Conservation (phyloP, 2,797 vertebrate species). For the Sphaeramia orbicularis region DNA sequence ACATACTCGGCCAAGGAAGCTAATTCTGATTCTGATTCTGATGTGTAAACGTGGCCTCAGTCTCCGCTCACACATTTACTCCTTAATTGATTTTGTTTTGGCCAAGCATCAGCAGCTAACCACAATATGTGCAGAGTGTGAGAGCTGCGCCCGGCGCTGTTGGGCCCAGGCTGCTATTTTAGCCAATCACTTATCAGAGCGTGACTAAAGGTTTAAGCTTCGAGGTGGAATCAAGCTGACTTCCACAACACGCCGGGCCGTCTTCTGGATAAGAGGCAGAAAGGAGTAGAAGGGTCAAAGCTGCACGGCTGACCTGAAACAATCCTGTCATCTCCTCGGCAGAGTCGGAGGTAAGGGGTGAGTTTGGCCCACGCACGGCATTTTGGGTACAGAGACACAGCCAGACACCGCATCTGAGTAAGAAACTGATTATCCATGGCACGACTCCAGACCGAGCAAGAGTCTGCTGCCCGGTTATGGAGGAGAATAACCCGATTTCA, state of each 20-base stretch:
- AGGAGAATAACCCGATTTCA: conserved; percentile 3
- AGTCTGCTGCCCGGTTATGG: conserved; percentile 8
- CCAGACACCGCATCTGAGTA: background rate
- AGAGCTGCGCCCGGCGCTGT: conserved; percentile 31
- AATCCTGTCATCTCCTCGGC: conserved; percentile 56
- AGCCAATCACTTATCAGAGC: conserved; percentile 60
- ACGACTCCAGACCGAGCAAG: background rate
- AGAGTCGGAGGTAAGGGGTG: conserved; percentile 6
- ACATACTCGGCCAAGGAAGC: too few relatives aligned
- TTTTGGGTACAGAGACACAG: conserved; percentile 14
- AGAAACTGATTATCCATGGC: conserved; percentile 7
- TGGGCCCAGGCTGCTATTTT: conserved; percentile 49
- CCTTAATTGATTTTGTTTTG: conserved; percentile 24
- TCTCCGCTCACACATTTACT: conserved; percentile 4
- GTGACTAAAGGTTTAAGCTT: conserved; percentile 57
- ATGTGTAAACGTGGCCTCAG: too few relatives aligned
- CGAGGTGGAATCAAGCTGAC: conserved; percentile 54
- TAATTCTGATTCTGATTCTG: too few relatives aligned
- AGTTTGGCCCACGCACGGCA: conserved; percentile 5
- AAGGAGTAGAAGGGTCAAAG: conserved; percentile 52
- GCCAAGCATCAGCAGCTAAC: conserved; percentile 39
- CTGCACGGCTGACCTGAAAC: conserved; percentile 58
- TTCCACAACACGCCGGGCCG: conserved; percentile 37
- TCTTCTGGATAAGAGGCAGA: conserved; percentile 49
- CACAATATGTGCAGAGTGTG: conserved; percentile 26